Percentiles rank a stretch among this genome's conserved stretches.
Evolutionary conservation across 2,888 invertebrate genomes (phyloP).

Genomic region (Troglohyphantes excavatus): DNA sequence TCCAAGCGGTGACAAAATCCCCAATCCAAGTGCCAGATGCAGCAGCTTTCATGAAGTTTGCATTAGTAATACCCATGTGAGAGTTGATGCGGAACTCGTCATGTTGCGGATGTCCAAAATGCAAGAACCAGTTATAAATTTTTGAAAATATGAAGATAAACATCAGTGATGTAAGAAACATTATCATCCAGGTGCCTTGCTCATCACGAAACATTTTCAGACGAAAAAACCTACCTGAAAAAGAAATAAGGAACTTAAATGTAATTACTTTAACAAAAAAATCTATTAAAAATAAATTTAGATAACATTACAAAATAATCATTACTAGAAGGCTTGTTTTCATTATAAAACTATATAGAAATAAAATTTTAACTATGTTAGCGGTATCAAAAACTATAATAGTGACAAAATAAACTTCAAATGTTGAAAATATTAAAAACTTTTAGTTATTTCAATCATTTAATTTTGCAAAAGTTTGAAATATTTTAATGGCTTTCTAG

Average conservation of each 20-base stretch:
- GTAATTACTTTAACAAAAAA: neutral
- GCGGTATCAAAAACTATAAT: too few species aligned
- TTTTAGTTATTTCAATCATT: too few species aligned
- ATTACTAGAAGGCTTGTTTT: neutral
- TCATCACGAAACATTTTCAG: constrained; percentile 84
- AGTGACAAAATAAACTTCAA: too few species aligned
- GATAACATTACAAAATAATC: neutral
- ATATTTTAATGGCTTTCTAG: too few species aligned
- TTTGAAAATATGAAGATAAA: constrained; percentile 84
- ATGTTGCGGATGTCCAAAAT: constrained; percentile 82
- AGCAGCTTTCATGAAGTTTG: constrained; percentile 84
- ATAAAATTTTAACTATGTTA: too few species aligned
- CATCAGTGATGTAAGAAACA: constrained; percentile 84
- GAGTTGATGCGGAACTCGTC: constrained; percentile 83
- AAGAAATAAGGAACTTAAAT: neutral
- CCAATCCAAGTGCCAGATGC: constrained; percentile 85
- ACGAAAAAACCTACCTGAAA: constrained; percentile 82
- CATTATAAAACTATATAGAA: too few species aligned
- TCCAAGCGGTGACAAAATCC: constrained; percentile 84
- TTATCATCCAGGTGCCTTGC: constrained; percentile 84
- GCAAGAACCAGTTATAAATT: constrained; percentile 84
- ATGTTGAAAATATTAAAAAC: too few species aligned
- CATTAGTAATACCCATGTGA: constrained; percentile 83
- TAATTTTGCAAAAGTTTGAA: too few species aligned
- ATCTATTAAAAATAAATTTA: neutral